Evolutionary conservation across 2,113 vertebrate species (phyloP).

Genomic region (Silurus meridionalis): DNA sequence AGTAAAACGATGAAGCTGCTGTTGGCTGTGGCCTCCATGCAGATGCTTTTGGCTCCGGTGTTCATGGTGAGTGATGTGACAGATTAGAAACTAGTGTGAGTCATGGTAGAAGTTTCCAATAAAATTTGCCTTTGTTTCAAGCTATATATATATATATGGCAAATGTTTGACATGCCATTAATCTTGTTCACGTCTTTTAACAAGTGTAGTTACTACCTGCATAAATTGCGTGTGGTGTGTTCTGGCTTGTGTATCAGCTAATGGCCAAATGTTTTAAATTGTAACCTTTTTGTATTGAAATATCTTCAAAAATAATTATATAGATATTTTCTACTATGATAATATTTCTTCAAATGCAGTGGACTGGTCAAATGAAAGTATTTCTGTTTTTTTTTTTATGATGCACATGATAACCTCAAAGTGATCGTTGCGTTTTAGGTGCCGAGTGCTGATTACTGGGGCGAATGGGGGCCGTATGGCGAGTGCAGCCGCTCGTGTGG

Average conservation of each 20-base stretch:
- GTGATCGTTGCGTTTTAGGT: conserved; percentile 51
- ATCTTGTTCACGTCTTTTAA: not conserved
- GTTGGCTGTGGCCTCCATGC: conserved; percentile 62
- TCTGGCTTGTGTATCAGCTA: not conserved
- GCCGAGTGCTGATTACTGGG: conserved; percentile 78
- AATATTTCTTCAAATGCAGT: not conserved
- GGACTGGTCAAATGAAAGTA: not conserved
- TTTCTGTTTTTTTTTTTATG: not conserved
- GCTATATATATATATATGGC: not conserved
- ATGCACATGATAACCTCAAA: not conserved
- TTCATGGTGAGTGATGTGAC: conserved; percentile 63
- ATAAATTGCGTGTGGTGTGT: not conserved
- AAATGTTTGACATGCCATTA: conserved; percentile 20
- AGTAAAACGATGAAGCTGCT: conserved; percentile 60
- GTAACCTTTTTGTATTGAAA: not conserved
- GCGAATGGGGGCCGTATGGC: conserved; percentile 82
- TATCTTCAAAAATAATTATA: not conserved
- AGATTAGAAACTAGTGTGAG: not conserved
- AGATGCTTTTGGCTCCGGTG: conserved; percentile 67
- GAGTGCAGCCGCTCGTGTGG: conserved; percentile 91
- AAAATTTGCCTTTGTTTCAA: not conserved
- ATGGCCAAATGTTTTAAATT: not conserved
- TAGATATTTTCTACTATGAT: not conserved
- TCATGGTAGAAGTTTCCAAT: not conserved
- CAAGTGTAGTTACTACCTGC: not conserved